Percentiles rank a stretch among this genome's conserved stretches.
These are phyloP conservation scores for Tonatia bakeri DNA, from an alignment of 2,113 vertebrate genomes.

Conservation along the genomic window DNA sequence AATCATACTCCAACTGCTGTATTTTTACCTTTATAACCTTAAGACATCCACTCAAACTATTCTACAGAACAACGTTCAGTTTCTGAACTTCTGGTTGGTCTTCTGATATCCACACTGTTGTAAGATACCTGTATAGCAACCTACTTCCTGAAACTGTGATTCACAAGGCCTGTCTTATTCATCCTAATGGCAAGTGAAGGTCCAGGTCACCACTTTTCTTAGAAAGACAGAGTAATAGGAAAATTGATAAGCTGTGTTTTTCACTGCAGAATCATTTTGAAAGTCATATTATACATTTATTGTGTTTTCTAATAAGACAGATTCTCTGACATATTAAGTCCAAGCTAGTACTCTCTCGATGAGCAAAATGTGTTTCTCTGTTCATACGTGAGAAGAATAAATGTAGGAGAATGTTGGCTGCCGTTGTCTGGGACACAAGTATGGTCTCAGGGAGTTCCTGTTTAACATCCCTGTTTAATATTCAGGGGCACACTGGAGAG, in stretches of 20 bases:
- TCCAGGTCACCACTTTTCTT: neutral
- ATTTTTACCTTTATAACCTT: slow-evolving; percentile 42
- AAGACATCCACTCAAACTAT: neutral
- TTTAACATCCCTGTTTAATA: neutral
- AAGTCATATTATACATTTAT: neutral
- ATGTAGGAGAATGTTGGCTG: neutral
- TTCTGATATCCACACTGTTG: neutral
- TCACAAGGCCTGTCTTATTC: neutral
- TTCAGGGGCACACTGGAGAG: neutral
- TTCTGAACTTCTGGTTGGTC: neutral
- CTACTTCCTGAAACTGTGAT: neutral
- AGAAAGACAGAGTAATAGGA: neutral
- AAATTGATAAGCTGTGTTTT: neutral
- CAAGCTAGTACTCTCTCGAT: neutral
- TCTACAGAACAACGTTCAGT: slow-evolving; percentile 50
- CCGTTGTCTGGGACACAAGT: neutral
- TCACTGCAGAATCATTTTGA: neutral
- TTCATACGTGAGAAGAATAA: neutral
- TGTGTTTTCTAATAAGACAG: neutral
- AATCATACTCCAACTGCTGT: neutral
- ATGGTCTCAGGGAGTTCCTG: neutral
- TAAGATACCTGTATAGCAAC: neutral
- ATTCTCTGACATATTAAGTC: neutral
- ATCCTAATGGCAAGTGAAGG: neutral
- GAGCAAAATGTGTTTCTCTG: neutral